These are phyloP conservation scores for Tachyglossus aculeatus DNA, from an alignment of 2,797 vertebrate species.

Conservation along the genomic window DNA sequence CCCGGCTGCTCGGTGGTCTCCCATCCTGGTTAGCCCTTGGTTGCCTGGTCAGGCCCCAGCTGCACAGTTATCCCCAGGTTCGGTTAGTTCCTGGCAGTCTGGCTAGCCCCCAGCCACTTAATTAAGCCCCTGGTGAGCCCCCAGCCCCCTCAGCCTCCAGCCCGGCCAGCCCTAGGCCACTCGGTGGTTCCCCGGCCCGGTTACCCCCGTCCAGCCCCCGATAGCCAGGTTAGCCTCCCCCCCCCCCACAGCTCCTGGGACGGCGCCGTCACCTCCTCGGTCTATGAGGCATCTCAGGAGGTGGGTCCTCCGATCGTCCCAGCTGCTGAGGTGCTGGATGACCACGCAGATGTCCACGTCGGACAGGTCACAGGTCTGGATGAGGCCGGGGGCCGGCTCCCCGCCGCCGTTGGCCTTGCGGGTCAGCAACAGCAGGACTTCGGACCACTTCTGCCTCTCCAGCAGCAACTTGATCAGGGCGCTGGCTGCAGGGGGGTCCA, in stretches of 20 bases:
- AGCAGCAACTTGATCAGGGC: slow-evolving; percentile 72
- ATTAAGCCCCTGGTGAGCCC: too few relatives aligned
- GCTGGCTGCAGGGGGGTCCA: slow-evolving; percentile 61
- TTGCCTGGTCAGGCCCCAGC: too few relatives aligned
- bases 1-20: too few relatives aligned
- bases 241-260: accelerated
- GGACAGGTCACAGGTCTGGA: slow-evolving; percentile 65
- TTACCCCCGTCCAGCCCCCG: too few relatives aligned
- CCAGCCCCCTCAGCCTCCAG: too few relatives aligned
- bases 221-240: not conserved
- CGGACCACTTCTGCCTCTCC: slow-evolving; percentile 70
- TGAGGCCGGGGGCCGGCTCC: slow-evolving; percentile 45
- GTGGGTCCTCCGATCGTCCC: slow-evolving; percentile 38
- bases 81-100: too few relatives aligned
- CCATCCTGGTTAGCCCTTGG: too few relatives aligned
- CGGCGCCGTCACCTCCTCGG: slow-evolving; percentile 69
- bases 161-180: too few relatives aligned
- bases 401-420: slow-evolving; percentile 57
- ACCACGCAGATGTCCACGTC: slow-evolving; percentile 69
- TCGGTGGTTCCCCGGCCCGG: too few relatives aligned
- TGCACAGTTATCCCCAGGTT: too few relatives aligned
- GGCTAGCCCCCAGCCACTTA: too few relatives aligned
- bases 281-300: slow-evolving; percentile 73
- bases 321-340: slow-evolving; percentile 54
- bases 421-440: slow-evolving; percentile 74